Evolutionary conservation across 2,888 invertebrate species (phyloP).

Genomic region (Nycteola revayana): DNA sequence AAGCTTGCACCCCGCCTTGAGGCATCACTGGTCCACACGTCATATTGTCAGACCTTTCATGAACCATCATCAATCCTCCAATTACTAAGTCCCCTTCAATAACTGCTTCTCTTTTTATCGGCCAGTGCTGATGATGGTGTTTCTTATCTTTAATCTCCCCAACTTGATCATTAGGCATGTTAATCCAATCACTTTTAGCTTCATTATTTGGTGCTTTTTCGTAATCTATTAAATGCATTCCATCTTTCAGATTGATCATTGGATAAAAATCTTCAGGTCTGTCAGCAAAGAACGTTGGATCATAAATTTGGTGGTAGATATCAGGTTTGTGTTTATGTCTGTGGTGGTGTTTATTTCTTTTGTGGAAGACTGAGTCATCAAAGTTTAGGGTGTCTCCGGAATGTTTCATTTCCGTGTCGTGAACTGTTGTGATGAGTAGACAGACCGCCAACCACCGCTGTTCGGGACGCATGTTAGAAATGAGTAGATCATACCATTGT

Average conservation of each 20-base stretch:
- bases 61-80: slow-evolving; percentile 96
- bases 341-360: slow-evolving; percentile 57
- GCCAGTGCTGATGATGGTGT: slow-evolving; percentile 84
- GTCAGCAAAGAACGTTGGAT: slow-evolving; percentile 38
- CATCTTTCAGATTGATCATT: slow-evolving; percentile 41
- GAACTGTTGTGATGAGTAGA: slow-evolving; percentile 52
- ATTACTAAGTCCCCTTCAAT: slow-evolving; percentile 94
- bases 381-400: slow-evolving; percentile 36
- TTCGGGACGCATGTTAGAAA: slow-evolving; percentile 60
- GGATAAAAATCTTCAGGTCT: slow-evolving; percentile 41
- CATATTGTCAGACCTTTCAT: slow-evolving; percentile 92
- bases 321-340: slow-evolving; percentile 62
- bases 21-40: slow-evolving; percentile 97
- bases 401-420: slow-evolving; percentile 59
- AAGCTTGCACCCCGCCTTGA: slow-evolving; percentile 93
- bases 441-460: slow-evolving; percentile 61
- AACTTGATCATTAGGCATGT: slow-evolving; percentile 65
- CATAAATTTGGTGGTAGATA: slow-evolving; percentile 20
- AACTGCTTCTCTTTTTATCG: slow-evolving; percentile 92
- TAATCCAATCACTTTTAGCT: slow-evolving; percentile 57
- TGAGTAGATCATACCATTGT: slow-evolving; percentile 58
- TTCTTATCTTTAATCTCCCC: slow-evolving; percentile 68
- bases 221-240: slow-evolving; percentile 42
- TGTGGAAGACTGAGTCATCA: slow-evolving; percentile 36
- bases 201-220: slow-evolving; percentile 43